Base-by-base conservation (phyloP, 2,888 invertebrate genomes). In the Ametastegia equiseti region DNA sequence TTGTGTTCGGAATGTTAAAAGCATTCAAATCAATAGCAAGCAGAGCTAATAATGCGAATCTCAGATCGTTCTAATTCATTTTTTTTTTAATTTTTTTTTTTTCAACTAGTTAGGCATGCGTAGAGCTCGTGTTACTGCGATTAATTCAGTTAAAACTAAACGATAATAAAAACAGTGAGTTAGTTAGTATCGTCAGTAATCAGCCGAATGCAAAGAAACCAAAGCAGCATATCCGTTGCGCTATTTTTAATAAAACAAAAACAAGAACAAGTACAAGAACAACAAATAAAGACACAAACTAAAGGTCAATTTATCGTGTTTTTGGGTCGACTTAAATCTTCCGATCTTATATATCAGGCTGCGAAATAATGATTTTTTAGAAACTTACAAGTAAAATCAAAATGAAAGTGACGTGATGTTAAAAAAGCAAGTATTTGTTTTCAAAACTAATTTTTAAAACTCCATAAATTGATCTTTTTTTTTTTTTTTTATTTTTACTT, bases 91-190 rank as follows among this genome's bases (percentile, higher is more conserved):
- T n/a, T n/a, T n/a, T n/a, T n/a, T n/a, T n/a, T n/a, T n/a, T n/a
- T n/a, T n/a, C n/a, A 54, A 54, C 71, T 45, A 71, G 54, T 45
- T 75, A 75, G n/a, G 23, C 75, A 75, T 75, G 75, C 75, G 27
- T 47, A 67, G 30, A 42, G 73, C n/a, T 60, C 50, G 27, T 47
- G 47, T 71, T 50, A 75, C 36, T 15, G 23, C 65, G 27, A 15
- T 23, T 36, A 67, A 36, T 75, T 9, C 23, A 45, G 54, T 50
- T 50, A 54, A 75, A 54, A 54, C 7, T 2, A 36, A 33, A 54
- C 36, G 45, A 75, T 33, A 23, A 75, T 45, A 45, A 54, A 75
- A 30, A 75, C 47, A 54, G 19, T 36, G 30, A 33, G 54, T 75
- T 75, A 75, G 75, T 50, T n/a, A n/a, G n/a, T n/a, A n/a, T n/a